Percentiles rank a stretch among this genome's conserved stretches.
Evolutionary conservation across 92 coral and sea anemone species (phyloP).

Genomic region (Zoanthus gigantus): DNA sequence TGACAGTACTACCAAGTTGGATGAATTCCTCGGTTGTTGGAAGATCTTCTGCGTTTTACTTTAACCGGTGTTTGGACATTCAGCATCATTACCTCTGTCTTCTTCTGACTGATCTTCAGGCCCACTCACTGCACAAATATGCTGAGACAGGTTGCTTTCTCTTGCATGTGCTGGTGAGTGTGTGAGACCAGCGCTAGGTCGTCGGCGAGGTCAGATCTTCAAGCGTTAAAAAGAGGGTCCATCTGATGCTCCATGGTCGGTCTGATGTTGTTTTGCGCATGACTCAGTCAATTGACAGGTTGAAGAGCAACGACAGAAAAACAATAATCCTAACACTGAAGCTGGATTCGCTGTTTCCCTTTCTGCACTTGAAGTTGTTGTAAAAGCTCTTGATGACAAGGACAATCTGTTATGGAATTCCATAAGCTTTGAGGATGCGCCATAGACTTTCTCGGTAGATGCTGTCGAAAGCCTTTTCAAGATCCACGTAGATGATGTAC

Average conservation of each 20-base stretch:
- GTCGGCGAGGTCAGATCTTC: too few relatives aligned
- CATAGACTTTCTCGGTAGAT: too few relatives aligned
- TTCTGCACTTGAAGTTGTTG: slow-evolving; percentile 25
- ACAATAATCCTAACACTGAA: slow-evolving; percentile 29
- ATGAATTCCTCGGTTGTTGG: too few relatives aligned
- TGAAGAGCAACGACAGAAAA: slow-evolving; percentile 2
- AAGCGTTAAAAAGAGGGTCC: too few relatives aligned
- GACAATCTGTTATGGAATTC: neutral
- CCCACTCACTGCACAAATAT: neutral
- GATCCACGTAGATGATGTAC: neutral
- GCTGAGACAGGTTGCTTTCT: slow-evolving; percentile 13
- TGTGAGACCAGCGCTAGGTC: slow-evolving; percentile 7
- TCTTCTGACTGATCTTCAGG: too few relatives aligned
- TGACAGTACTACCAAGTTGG: too few relatives aligned
- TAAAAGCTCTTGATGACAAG: slow-evolving; percentile 35
- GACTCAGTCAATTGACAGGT: slow-evolving; percentile 29
- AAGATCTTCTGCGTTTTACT: too few relatives aligned
- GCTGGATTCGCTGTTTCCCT: neutral
- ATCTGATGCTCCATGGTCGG: neutral
- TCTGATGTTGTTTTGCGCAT: slow-evolving; percentile 6
- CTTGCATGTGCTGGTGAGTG: slow-evolving; percentile 17
- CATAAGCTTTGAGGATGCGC: too few relatives aligned
- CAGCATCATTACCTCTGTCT: too few relatives aligned
- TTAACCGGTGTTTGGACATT: too few relatives aligned
- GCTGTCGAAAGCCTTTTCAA: too few relatives aligned